Conservation (phyloP, 2,797 vertebrate species). For the Coluber constrictor region DNA sequence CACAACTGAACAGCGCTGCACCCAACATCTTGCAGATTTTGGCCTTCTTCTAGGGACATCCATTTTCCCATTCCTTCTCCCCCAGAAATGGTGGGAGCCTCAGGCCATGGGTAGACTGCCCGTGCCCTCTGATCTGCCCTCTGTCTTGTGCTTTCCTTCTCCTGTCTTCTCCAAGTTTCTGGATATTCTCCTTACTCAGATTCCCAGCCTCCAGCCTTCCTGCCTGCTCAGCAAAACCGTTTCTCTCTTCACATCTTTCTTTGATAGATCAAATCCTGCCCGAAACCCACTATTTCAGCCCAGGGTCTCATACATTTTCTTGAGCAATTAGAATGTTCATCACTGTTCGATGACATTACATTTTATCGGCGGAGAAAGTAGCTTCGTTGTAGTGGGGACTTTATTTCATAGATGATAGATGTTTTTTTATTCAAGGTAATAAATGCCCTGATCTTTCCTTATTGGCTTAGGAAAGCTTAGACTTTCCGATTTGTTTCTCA, state of each 20-base stretch:
- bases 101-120: background rate
- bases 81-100: background rate
- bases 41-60: background rate
- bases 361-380: background rate
- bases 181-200: background rate
- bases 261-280: background rate
- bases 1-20: background rate
- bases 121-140: background rate
- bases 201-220: background rate
- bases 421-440: background rate
- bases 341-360: background rate
- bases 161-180: background rate
- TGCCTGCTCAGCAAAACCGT: background rate
- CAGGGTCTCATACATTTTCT: background rate
- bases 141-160: background rate
- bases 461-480: background rate
- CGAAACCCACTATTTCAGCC: background rate
- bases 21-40: background rate
- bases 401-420: background rate
- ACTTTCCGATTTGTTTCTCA: background rate
- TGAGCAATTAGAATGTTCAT: conserved; percentile 2
- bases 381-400: background rate
- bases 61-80: background rate
- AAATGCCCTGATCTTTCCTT: background rate
- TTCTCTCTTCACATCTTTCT: background rate